Evolutionary conservation across 2,113 vertebrate genomes (phyloP), one percentile per base, ranked within the genome.

Genomic region (Tricholaema leucomelas): DNA sequence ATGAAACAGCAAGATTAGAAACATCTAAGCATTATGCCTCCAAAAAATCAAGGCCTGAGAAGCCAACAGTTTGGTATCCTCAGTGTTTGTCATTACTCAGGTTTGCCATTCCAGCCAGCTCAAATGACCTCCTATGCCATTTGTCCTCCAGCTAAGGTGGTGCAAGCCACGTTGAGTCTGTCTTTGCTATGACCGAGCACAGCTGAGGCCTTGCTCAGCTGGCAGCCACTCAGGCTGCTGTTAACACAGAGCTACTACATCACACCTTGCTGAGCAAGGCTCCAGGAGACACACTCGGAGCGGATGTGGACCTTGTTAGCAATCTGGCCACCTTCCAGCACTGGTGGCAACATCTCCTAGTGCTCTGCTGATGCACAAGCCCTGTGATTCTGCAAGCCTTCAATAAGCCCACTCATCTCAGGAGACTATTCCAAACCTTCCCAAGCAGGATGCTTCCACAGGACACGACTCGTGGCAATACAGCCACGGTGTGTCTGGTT

Each of bases 161-260:
- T 12, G 19, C 5, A 3, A 93, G 83, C 64, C 46, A 74, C 63
- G 50, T 73, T 3, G 1, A 85, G 40, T 17, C 63, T 54, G n/a
- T 31, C 44, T 66, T 65, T 55, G 60, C 71, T 78, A 4, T 25
- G 76, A 13, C 77, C 31, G 55, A 94, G 59, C 30, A 81, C n/a
- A 25, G 72, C 73, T 78, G 63, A 91, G 44, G 81, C 67, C 81
- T 61, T 73, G 81, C 67, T 92, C 89, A 94, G 71, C 81, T 73
- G 67, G 87, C 59, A 91, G 42, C 30, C 63, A 40, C 44, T 82
- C 74, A 70, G 75, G 27, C 30, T 80, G 67, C 71, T 91, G 44
- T 21, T 77, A 64, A 60, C 1, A 1, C 55, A 85, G 81, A 91
- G 64, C 71, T 80, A 28, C 67, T 42, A 52, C 1, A 24, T 52